Conservation (phyloP, 2,888 invertebrate genomes). For the Adelognathus sp. region DNA sequence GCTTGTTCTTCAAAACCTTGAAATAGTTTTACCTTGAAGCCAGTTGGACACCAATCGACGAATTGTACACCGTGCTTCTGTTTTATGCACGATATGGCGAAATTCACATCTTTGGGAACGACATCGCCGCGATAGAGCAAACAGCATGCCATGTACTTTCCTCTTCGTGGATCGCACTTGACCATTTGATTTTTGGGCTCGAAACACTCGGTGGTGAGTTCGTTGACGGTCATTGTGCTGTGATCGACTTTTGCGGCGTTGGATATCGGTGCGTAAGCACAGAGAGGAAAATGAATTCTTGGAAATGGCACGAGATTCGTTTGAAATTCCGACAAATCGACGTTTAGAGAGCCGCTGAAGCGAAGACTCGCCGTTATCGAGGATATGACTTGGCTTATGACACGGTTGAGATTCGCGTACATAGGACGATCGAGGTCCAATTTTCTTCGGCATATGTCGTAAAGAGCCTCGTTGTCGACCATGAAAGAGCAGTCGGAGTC, state of each 20-base stretch:
- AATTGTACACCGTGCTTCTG: slow-evolving; percentile 83
- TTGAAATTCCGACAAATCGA: slow-evolving; percentile 64
- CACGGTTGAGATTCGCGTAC: slow-evolving; percentile 83
- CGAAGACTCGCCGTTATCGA: slow-evolving; percentile 81
- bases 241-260: slow-evolving; percentile 82
- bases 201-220: slow-evolving; percentile 60
- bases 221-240: slow-evolving; percentile 56
- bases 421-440: slow-evolving; percentile 83
- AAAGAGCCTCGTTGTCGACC: slow-evolving; percentile 77
- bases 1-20: too few relatives aligned
- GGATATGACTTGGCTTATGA: slow-evolving; percentile 82
- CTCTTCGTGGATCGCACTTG: slow-evolving; percentile 58
- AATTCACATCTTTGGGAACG: slow-evolving; percentile 80
- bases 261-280: slow-evolving; percentile 81
- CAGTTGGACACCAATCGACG: slow-evolving; percentile 84
- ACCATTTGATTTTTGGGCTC: slow-evolving; percentile 59
- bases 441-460: slow-evolving; percentile 82
- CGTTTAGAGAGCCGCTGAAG: slow-evolving; percentile 60
- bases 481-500: slow-evolving; percentile 77
- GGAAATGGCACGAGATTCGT: slow-evolving; percentile 63
- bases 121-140: slow-evolving; percentile 69
- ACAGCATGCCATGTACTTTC: slow-evolving; percentile 81
- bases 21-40: slow-evolving; percentile 82
- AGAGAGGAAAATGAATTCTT: slow-evolving; percentile 78
- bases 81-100: slow-evolving; percentile 82